Evolutionary conservation across 2,113 vertebrate species (phyloP), one percentile per base, ranked within the genome.

Genomic region (Seriola aureovittata): DNA sequence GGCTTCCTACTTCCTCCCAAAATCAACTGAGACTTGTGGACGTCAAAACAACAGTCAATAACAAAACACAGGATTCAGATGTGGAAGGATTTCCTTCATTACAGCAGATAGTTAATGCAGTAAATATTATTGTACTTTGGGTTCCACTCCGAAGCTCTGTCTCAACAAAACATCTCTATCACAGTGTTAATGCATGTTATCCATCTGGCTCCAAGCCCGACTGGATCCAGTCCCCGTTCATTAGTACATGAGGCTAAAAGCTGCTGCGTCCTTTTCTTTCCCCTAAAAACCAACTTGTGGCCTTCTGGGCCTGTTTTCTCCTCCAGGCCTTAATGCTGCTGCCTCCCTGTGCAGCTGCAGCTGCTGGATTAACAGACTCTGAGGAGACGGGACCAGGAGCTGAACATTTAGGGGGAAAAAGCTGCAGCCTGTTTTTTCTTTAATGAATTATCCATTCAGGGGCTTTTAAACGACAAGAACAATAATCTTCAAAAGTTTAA

Each of bases 381-480:
- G 40, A 67, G 19, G 36, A 54, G 59, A 63, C 2, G 34, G 72
- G 8, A 25, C 21, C 8, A 25, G 12, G 4, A 52, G 48, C 58
- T 46, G 29, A 65, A 55, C 44, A 36, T 62, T 32, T n/a, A 46
- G 42, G 25, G 25, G 29, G 14, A 11, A 42, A 48, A 65, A 48
- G n/a, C 29, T 4, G 44, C 38, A 16, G 40, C 32, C 16, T n/a
- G 19, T 29, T 75, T 42, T 42, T 42, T 38, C 8, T 71, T 71
- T 12, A 59, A 12, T 62, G 4, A 58, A 70, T 75, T 8, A 65
- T 71, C 32, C 42, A 69, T 66, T 71, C 29, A 14, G 29, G 2
- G 16, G n/a, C 17, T 79, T 75, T 64, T 57, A 78, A 78, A 83
- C 34, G 60, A 62, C 25, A 21, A 1, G 23, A 65, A 38, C n/a